A percentile compares a stretch with the other conserved stretches of the same genome.
These are phyloP conservation scores for Pseudomugil tenellus DNA, from an alignment of 2,797 vertebrate genomes.

Conservation along the genomic window DNA sequence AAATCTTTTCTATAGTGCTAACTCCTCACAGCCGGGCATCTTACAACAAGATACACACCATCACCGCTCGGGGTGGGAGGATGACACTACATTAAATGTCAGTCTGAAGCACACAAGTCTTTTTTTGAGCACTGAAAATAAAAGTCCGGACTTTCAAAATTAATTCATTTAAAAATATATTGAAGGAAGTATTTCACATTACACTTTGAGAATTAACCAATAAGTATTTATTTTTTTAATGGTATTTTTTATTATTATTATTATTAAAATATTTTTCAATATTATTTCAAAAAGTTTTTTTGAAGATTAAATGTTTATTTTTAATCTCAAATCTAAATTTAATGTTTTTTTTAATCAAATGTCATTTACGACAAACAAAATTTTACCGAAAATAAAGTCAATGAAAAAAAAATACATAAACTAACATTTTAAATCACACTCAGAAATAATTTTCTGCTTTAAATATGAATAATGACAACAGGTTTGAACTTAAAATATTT, in stretches of 20 bases:
- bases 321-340: not conserved
- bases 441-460: not conserved
- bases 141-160: not conserved
- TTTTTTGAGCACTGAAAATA: conserved; percentile 31
- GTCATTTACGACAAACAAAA: too few relatives aligned
- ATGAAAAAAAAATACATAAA: not conserved
- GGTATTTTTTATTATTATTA: too few relatives aligned
- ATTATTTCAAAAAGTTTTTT: not conserved
- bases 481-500: not conserved
- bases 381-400: not conserved
- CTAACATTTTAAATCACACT: not conserved
- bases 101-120: conserved; percentile 54
- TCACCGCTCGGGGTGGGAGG: conserved; percentile 63
- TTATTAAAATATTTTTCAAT: not conserved
- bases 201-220: not conserved
- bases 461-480: not conserved
- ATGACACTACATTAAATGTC: conserved; percentile 61
- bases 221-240: too few relatives aligned
- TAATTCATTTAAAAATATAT: not conserved
- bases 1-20: conserved; percentile 70
- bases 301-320: too few relatives aligned
- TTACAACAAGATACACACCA: conserved; percentile 63
- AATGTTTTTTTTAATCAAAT: not conserved
- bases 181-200: not conserved
- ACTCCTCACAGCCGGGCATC: conserved; percentile 73